Percentiles rank a stretch among this genome's conserved stretches.
These are phyloP conservation scores for Denticeps clupeoides DNA, from an alignment of 2,797 vertebrate species.

Conservation along the genomic window DNA sequence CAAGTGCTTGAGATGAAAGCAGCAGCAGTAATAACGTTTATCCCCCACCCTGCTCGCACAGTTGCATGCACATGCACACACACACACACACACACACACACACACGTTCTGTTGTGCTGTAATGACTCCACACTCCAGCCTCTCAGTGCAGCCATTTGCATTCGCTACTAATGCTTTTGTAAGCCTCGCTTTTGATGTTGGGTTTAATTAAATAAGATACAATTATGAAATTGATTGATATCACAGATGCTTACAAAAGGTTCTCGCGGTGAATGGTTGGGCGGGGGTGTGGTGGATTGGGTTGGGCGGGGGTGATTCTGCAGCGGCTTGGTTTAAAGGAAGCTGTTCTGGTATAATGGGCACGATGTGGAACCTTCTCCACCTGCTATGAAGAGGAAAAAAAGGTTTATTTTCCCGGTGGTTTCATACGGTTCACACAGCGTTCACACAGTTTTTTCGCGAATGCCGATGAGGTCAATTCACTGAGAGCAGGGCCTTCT, in stretches of 20 bases:
- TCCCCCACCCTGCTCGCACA: background rate
- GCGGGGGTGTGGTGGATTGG: background rate
- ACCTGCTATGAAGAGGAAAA: too few relatives aligned
- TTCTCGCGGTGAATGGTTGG: background rate
- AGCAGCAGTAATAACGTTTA: constrained; percentile 22
- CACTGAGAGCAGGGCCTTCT: too few relatives aligned
- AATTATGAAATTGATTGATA: constrained; percentile 35
- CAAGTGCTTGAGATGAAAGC: constrained; percentile 41
- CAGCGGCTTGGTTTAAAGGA: too few relatives aligned
- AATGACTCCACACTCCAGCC: constrained; percentile 31
- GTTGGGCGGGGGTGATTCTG: background rate
- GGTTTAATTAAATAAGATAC: constrained; percentile 42
- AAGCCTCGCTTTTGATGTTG: constrained; percentile 37
- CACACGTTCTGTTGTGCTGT: constrained; percentile 24
- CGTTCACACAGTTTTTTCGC: too few relatives aligned
- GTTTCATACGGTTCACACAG: too few relatives aligned
- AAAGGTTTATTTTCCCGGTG: too few relatives aligned
- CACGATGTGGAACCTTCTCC: too few relatives aligned
- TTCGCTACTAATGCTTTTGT: constrained; percentile 42
- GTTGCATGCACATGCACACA: background rate
- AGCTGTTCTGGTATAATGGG: too few relatives aligned
- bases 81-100: background rate
- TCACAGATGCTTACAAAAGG: constrained; percentile 28
- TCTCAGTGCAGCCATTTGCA: constrained; percentile 36
- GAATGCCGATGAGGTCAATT: too few relatives aligned